Percentiles rank a stretch among this genome's conserved stretches.
phyloP scores from a whole-genome alignment of 2,888 invertebrate species.

The Atethmia centrago region DNA sequence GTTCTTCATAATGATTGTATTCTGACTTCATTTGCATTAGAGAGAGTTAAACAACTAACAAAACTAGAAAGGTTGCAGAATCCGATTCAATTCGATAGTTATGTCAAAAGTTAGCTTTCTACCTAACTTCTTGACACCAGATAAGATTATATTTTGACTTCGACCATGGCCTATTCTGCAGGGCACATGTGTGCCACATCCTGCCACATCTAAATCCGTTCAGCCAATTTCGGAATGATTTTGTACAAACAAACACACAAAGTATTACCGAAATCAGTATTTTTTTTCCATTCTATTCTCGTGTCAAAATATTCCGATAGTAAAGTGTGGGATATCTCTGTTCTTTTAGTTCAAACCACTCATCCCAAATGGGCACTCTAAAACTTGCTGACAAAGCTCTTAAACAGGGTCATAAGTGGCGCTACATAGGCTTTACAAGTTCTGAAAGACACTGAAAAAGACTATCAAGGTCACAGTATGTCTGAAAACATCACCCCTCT shows the following conservation, averaged over 20 bases:
- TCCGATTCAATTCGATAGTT: no score
- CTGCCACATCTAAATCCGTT: neutral
- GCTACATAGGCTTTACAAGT: constrained; percentile 2
- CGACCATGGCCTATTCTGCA: neutral
- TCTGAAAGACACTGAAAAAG: constrained; percentile 14
- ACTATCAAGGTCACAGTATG: constrained; percentile 13
- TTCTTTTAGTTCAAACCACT: constrained; percentile 25
- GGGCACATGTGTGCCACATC: no score
- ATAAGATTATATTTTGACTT: neutral
- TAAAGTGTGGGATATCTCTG: neutral
- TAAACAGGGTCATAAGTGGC: constrained; percentile 18
- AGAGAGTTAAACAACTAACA: no score
- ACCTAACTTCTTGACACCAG: no score
- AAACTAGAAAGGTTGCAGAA: no score
- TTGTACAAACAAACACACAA: neutral
- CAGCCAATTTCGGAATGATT: neutral
- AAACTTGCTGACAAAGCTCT: constrained; percentile 49
- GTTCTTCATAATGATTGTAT: no score
- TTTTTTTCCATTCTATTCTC: neutral
- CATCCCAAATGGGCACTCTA: constrained; percentile 31
- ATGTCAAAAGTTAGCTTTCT: no score
- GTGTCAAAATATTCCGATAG: neutral
- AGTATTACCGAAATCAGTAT: no score
- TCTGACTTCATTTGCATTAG: no score
- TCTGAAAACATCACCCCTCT: neutral